phyloP scores from a whole-genome alignment of 2,113 vertebrate species.

The Rhynchomys soricoides region DNA sequence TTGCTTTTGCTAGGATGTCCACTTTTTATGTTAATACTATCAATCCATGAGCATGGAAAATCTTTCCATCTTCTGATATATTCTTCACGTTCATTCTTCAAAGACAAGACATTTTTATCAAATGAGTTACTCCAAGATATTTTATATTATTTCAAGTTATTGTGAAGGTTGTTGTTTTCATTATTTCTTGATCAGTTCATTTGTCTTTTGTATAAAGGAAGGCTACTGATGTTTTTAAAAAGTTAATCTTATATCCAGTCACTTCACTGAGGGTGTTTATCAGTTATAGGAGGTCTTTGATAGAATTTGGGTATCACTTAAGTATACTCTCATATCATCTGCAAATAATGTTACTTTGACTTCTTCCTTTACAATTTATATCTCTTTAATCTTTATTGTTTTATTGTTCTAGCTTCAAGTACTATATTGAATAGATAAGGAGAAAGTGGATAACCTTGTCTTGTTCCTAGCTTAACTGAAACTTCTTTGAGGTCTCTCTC shows the following conservation, averaged over 20 bases:
- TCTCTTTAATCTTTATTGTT: background rate
- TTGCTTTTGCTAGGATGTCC: background rate
- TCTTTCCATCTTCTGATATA: background rate
- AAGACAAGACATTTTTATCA: background rate
- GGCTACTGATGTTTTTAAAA: background rate
- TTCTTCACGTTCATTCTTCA: background rate
- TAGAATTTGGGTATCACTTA: background rate
- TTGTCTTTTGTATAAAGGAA: background rate
- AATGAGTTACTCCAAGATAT: background rate
- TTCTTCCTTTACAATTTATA: background rate
- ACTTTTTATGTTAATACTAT: background rate
- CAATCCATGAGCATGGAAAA: background rate
- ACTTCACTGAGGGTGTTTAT: background rate
- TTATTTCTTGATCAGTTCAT: background rate
- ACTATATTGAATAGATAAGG: background rate
- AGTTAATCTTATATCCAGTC: background rate
- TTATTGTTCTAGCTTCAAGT: background rate
- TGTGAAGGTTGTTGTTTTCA: background rate
- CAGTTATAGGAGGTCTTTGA: background rate
- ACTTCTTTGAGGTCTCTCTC: background rate
- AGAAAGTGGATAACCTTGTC: background rate
- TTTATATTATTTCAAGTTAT: background rate
- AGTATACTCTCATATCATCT: background rate
- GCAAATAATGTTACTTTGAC: background rate
- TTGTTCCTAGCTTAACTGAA: background rate